Evolutionary conservation across 2,113 vertebrate genomes (phyloP).

Genomic region (Callocephalon fimbriatum): DNA sequence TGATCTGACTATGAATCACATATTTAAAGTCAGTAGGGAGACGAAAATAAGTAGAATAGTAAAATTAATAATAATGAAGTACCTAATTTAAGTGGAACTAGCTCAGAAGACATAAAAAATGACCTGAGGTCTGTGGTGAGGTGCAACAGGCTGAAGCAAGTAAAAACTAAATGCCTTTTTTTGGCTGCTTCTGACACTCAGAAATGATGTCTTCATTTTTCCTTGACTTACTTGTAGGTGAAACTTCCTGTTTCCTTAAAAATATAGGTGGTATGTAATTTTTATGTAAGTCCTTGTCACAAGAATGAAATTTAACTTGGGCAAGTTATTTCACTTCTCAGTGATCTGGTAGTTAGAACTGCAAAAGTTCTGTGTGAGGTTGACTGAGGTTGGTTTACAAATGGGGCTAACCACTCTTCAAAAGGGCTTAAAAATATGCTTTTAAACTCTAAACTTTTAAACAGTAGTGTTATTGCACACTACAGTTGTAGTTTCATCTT

Average conservation of each 20-base stretch:
- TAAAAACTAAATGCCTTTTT: not conserved
- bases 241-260: not conserved
- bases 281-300: not conserved
- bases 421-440: not conserved
- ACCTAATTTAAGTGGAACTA: not conserved
- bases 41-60: constrained; percentile 34
- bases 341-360: not conserved
- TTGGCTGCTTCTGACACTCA: not conserved
- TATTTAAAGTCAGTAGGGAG: constrained; percentile 44
- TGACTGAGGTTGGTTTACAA: not conserved
- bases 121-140: not conserved
- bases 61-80: not conserved
- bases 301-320: not conserved
- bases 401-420: not conserved
- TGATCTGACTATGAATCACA: constrained; percentile 22
- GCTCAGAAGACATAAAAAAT: not conserved
- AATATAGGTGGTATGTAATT: not conserved
- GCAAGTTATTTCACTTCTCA: not conserved
- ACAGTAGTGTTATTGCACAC: not conserved
- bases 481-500: not conserved
- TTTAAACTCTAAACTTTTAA: not conserved
- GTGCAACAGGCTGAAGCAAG: not conserved
- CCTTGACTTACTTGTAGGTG: not conserved
- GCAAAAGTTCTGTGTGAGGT: not conserved
- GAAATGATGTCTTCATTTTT: not conserved